Conservation (phyloP, 2,797 vertebrate species). For the Phoebastria nigripes region DNA sequence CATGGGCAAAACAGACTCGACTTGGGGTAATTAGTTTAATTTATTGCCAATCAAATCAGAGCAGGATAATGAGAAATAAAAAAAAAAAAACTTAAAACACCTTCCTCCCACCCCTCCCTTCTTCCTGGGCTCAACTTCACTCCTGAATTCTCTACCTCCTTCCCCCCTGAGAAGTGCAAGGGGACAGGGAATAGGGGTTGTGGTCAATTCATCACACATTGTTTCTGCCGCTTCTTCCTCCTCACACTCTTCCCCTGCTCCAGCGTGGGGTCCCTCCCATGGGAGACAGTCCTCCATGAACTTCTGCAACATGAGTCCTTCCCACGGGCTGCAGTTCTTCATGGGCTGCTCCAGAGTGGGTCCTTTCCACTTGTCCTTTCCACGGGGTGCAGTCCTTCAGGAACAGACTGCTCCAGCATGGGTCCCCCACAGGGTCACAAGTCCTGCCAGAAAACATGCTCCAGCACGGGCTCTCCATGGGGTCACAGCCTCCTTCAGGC, state of each 20-base stretch:
- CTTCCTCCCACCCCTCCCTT: neutral
- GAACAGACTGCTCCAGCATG: neutral
- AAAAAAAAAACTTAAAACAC: neutral
- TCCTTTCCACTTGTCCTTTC: too few species aligned
- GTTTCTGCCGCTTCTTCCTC: neutral
- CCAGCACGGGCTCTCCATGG: fast-evolving
- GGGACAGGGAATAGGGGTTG: neutral
- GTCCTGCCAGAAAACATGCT: neutral
- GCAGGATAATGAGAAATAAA: neutral
- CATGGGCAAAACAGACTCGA: neutral
- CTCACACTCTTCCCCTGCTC: neutral
- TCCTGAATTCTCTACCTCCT: neutral
- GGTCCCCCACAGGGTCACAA: fast-evolving
- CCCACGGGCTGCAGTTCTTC: neutral
- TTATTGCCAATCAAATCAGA: neutral
- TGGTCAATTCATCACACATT: neutral
- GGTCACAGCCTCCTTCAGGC: neutral
- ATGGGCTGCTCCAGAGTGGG: neutral
- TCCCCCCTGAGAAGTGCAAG: neutral
- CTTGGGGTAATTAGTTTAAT: neutral
- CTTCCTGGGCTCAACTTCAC: neutral
- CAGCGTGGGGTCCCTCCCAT: neutral
- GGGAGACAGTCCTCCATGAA: neutral
- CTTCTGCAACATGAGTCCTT: too few species aligned
- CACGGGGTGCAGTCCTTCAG: too few species aligned